Percentiles rank a stretch among this genome's conserved stretches.
phyloP scores from a whole-genome alignment of 2,113 vertebrate species.

The Microtus montanus region DNA sequence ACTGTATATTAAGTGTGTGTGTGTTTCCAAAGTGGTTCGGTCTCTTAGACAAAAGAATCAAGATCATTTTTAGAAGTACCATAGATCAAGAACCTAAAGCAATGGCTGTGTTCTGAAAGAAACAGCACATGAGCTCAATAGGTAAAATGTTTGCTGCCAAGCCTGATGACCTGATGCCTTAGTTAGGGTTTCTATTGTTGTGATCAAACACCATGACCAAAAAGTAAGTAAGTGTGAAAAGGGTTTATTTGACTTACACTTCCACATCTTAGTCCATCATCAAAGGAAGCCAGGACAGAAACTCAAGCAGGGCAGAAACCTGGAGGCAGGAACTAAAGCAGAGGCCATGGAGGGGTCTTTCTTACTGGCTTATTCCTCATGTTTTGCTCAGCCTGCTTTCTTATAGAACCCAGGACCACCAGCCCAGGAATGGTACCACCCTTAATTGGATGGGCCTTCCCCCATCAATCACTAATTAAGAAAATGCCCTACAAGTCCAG shows the following conservation, averaged over 20 bases:
- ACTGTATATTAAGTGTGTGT: neutral
- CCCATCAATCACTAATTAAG: neutral
- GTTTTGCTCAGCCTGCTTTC: neutral
- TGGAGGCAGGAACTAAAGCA: no score
- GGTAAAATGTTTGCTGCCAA: neutral
- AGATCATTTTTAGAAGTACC: neutral
- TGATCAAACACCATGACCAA: neutral
- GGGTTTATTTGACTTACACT: neutral
- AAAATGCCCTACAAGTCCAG: neutral
- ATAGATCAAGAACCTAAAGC: neutral
- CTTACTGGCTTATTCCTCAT: neutral
- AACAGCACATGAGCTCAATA: neutral
- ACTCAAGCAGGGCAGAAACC: neutral
- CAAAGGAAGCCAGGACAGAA: no score
- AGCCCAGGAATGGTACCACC: neutral
- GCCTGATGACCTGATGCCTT: neutral
- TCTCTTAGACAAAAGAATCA: neutral
- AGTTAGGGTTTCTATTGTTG: neutral
- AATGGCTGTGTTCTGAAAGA: neutral
- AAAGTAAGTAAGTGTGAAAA: neutral
- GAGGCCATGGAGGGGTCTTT: neutral
- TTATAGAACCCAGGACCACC: neutral
- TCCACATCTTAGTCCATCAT: neutral
- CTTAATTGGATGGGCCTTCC: neutral
- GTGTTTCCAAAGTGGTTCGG: neutral